phyloP scores from a whole-genome alignment of 2,797 vertebrate genomes.

The Pyrocephalus nanus region DNA sequence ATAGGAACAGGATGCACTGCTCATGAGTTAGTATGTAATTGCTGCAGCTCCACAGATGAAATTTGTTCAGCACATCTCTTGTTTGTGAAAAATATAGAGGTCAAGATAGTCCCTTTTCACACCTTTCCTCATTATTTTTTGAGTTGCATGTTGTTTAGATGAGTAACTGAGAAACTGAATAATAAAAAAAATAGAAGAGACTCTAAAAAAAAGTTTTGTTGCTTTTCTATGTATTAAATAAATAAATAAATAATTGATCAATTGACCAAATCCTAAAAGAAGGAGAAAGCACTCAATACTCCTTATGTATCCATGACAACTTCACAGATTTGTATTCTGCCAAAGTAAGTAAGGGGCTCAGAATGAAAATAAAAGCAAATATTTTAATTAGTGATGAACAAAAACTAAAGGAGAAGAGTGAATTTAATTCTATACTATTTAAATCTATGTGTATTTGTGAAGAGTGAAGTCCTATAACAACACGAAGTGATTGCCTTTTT shows the following conservation, averaged over 20 bases:
- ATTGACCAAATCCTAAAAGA: neutral
- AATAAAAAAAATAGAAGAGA: neutral
- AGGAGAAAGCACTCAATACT: neutral
- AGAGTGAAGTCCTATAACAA: neutral
- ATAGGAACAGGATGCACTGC: neutral
- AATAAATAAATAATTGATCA: neutral
- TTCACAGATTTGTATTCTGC: neutral
- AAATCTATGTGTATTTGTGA: neutral
- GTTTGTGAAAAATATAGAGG: neutral
- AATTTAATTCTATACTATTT: neutral
- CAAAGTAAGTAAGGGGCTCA: neutral
- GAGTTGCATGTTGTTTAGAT: neutral
- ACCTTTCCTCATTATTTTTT: constrained; percentile 25
- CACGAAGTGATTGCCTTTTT: neutral
- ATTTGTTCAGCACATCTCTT: neutral
- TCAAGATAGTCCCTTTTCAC: constrained; percentile 33
- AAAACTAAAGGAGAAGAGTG: neutral
- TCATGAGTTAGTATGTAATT: neutral
- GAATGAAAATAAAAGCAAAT: neutral
- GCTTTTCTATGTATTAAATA: neutral
- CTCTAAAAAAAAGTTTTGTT: neutral
- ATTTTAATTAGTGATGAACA: neutral
- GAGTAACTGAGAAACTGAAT: neutral
- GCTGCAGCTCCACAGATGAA: neutral
- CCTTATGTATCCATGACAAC: neutral